phyloP scores from a whole-genome alignment of 2,888 invertebrate genomes.

The Chrysopilus asiliformis region DNA sequence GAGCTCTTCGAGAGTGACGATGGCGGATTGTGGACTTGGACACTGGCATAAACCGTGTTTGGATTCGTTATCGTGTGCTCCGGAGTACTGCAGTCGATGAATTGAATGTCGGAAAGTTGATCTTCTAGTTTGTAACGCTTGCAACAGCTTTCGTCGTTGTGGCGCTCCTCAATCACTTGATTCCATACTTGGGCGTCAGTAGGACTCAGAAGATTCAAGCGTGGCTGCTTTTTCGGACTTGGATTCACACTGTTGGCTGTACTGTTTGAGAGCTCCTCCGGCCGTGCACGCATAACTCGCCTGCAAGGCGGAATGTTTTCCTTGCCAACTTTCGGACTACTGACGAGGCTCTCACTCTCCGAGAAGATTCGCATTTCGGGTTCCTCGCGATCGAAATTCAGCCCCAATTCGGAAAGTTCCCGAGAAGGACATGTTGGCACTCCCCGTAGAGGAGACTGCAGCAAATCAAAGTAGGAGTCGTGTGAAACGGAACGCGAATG shows the following conservation, averaged over 20 bases:
- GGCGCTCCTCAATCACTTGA: conserved; percentile 9
- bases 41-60: conserved; percentile 30
- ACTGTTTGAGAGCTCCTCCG: conserved; percentile 41
- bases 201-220: conserved; percentile 38
- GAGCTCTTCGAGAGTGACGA: conserved; percentile 17
- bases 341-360: conserved; percentile 64
- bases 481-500: conserved; percentile 68
- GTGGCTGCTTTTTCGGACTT: conserved; percentile 47
- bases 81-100: conserved; percentile 66
- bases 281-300: conserved; percentile 40
- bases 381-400: conserved; percentile 74
- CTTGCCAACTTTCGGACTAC: conserved; percentile 41
- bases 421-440: conserved; percentile 34
- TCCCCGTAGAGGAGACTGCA: conserved; percentile 35
- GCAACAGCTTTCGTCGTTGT: conserved; percentile 39
- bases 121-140: conserved; percentile 62
- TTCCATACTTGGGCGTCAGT: conserved; percentile 8
- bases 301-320: conserved; percentile 37
- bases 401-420: conserved; percentile 71
- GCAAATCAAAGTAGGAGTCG: conserved; percentile 77
- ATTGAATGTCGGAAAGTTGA: conserved; percentile 63
- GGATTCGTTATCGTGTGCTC: conserved; percentile 40
- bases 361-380: conserved; percentile 77
- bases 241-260: conserved; percentile 43
- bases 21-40: conserved; percentile 34